Evolutionary conservation across 2,113 vertebrate species (phyloP).

Genomic region (Cyrtonyx montezumae): DNA sequence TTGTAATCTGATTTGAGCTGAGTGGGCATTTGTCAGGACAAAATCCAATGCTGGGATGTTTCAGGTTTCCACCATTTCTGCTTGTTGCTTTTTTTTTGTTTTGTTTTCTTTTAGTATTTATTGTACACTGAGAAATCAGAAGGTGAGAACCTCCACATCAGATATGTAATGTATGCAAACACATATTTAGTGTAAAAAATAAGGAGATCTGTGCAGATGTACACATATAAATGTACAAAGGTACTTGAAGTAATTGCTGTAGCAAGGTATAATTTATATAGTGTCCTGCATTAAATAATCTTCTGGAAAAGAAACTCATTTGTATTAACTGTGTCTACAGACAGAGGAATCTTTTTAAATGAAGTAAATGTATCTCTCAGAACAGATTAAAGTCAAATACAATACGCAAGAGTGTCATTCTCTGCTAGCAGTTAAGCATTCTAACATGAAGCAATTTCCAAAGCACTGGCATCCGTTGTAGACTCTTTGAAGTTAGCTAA

Average conservation of each 20-base stretch:
- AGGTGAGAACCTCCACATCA: neutral
- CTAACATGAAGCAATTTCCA: neutral
- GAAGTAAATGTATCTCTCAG: neutral
- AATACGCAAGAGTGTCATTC: neutral
- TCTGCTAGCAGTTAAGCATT: neutral
- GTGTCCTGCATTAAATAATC: neutral
- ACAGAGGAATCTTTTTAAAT: constrained; percentile 11
- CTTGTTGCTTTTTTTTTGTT: fast-evolving
- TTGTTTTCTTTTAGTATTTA: neutral
- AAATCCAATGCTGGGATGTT: neutral
- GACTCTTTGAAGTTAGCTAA: neutral
- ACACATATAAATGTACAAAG: neutral
- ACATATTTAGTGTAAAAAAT: neutral
- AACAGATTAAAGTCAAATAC: neutral
- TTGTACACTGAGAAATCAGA: neutral
- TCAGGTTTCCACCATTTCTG: neutral
- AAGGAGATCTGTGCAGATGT: neutral
- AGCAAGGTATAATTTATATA: neutral
- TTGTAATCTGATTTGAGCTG: neutral
- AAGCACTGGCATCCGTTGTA: neutral
- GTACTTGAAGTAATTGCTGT: neutral
- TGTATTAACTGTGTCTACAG: neutral
- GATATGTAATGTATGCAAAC: neutral
- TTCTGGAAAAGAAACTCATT: neutral
- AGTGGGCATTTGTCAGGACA: neutral